Percentiles rank a stretch among this genome's conserved stretches.
These are phyloP conservation scores for Osmoderma eremita DNA, from an alignment of 2,888 invertebrate species.

Conservation along the genomic window DNA sequence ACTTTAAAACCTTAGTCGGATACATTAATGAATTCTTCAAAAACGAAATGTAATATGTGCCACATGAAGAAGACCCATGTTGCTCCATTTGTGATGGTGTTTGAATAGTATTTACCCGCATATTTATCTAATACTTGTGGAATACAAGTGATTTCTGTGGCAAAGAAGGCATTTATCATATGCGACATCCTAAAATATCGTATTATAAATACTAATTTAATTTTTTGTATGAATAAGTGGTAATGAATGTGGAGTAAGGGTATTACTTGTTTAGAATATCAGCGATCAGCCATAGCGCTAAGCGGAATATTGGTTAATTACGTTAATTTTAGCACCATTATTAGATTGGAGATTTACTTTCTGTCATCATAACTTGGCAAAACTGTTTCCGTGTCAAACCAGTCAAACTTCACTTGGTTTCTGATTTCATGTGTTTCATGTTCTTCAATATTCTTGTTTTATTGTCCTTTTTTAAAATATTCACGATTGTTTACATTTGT, in stretches of 20 bases:
- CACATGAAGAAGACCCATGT: slow-evolving; percentile 59
- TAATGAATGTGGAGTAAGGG: background rate
- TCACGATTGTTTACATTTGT: too few relatives aligned
- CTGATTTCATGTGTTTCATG: too few relatives aligned
- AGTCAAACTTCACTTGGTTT: too few relatives aligned
- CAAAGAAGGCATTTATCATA: slow-evolving; percentile 55
- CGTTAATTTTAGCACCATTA: too few relatives aligned
- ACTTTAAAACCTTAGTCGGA: slow-evolving; percentile 37
- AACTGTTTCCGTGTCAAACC: too few relatives aligned
- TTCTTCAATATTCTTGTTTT: too few relatives aligned
- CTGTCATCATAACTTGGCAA: too few relatives aligned
- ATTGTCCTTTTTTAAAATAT: too few relatives aligned
- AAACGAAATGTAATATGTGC: slow-evolving; percentile 55
- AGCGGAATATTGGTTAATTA: too few relatives aligned
- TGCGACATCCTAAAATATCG: slow-evolving; percentile 48
- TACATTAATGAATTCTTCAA: slow-evolving; percentile 57
- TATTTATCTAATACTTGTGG: slow-evolving; percentile 56
- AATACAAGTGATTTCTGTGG: slow-evolving; percentile 58
- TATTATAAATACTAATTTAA: background rate
- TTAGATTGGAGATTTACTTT: too few relatives aligned
- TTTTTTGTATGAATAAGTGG: background rate
- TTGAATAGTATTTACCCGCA: slow-evolving; percentile 58
- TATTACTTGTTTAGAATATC: background rate
- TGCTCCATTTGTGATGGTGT: slow-evolving; percentile 58
- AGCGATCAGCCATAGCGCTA: too few relatives aligned